phyloP scores from a whole-genome alignment of 2,888 invertebrate species.

The Phania funesta region DNA sequence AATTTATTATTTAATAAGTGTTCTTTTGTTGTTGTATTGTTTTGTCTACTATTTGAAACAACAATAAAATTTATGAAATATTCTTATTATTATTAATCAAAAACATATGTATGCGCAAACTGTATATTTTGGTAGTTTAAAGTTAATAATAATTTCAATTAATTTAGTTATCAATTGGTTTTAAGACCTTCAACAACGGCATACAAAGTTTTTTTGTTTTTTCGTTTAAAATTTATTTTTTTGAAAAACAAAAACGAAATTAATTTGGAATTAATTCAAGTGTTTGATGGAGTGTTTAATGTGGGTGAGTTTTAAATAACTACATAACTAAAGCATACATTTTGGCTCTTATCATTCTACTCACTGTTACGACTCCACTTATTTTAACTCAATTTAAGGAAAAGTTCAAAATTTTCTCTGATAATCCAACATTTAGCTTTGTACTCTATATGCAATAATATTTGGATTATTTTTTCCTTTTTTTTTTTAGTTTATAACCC shows the following conservation, averaged over 20 bases:
- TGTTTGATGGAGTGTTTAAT: slow-evolving; percentile 54
- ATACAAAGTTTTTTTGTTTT: neutral
- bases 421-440: slow-evolving; percentile 3
- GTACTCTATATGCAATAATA: neutral
- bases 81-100: slow-evolving; percentile 34
- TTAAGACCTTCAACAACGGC: slow-evolving; percentile 49
- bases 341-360: neutral
- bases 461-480: neutral
- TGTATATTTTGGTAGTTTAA: slow-evolving; percentile 54
- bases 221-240: no score
- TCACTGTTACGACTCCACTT: slow-evolving; percentile 74
- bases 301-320: slow-evolving; percentile 52
- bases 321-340: neutral
- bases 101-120: slow-evolving; percentile 49
- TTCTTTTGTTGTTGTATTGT: neutral
- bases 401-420: slow-evolving; percentile 17
- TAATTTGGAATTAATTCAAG: neutral
- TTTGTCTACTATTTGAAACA: slow-evolving; percentile 24
- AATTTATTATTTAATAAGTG: slow-evolving; percentile 17
- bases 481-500: slow-evolving; percentile 7
- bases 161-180: slow-evolving; percentile 68
- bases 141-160: slow-evolving; percentile 59
- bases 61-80: slow-evolving; percentile 43
- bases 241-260: neutral
- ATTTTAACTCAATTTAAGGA: slow-evolving; percentile 76